phyloP scores from a whole-genome alignment of 37 sponge, comb jelly and placozoan genomes.

The Petrosia ficiformis region DNA sequence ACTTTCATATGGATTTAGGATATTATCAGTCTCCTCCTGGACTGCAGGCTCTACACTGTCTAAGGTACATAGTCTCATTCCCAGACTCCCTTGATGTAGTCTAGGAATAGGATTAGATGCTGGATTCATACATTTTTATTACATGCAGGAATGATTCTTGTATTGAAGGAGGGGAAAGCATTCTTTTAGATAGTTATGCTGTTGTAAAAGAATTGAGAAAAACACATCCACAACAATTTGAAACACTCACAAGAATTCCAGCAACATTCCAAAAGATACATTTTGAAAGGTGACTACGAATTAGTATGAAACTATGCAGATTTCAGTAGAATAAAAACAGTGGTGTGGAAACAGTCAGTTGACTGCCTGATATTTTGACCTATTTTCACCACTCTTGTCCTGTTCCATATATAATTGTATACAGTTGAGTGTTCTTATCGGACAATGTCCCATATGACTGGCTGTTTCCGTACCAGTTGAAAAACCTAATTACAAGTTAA shows the following conservation, averaged over 20 bases:
- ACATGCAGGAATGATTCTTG: slow-evolving; percentile 52
- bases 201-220: slow-evolving; percentile 56
- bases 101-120: too few species aligned
- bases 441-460: too few species aligned
- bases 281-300: slow-evolving; percentile 72
- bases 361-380: too few species aligned
- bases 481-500: too few species aligned
- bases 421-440: too few species aligned
- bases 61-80: slow-evolving; percentile 34
- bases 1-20: slow-evolving; percentile 48
- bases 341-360: too few species aligned
- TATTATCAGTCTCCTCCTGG: slow-evolving; percentile 83
- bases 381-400: too few species aligned
- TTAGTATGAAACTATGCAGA: not conserved
- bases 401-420: not conserved
- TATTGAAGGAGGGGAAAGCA: slow-evolving; percentile 63
- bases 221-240: slow-evolving; percentile 41
- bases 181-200: slow-evolving; percentile 49
- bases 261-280: slow-evolving; percentile 77
- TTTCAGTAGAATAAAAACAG: not conserved
- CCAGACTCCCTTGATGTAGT: not conserved
- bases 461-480: too few species aligned
- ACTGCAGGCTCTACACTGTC: slow-evolving; percentile 61
- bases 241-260: slow-evolving; percentile 48
- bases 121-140: too few species aligned